Conservation (phyloP, 1,140 invertebrate genomes). For the Hydropsyche tenuis region DNA sequence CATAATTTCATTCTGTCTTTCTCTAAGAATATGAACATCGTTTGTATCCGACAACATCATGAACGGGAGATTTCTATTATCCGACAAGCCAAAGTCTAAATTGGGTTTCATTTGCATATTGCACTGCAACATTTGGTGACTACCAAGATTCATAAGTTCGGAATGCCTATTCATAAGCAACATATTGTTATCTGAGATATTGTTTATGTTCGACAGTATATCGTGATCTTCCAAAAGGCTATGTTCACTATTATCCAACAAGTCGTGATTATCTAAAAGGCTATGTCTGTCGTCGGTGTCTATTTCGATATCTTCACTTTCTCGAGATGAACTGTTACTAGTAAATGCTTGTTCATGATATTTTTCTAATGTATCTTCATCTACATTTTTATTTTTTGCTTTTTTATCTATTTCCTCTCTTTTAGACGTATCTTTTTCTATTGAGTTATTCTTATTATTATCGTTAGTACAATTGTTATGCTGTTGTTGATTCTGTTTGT, state of each 20-base stretch:
- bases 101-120: constrained; percentile 38
- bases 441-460: constrained; percentile 51
- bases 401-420: constrained; percentile 20
- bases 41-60: constrained; percentile 54
- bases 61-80: constrained; percentile 44
- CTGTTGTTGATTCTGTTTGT: constrained; percentile 54
- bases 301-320: constrained; percentile 56
- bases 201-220: constrained; percentile 54
- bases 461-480: constrained; percentile 57
- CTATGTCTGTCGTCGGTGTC: constrained; percentile 62
- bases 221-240: constrained; percentile 57
- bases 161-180: constrained; percentile 56
- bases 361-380: constrained; percentile 32
- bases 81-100: constrained; percentile 39
- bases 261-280: constrained; percentile 59
- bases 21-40: constrained; percentile 54
- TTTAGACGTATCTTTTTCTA: constrained; percentile 21
- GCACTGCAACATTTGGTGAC: constrained; percentile 54
- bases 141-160: constrained; percentile 55
- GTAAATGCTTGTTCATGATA: constrained; percentile 38
- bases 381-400: constrained; percentile 44
- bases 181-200: constrained; percentile 54
- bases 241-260: constrained; percentile 60
- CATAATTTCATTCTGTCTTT: constrained; percentile 55
- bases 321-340: constrained; percentile 4